A percentile compares a stretch with the other conserved stretches of the same genome.
Conservation (phyloP, 2,888 invertebrate species). For the Liposcelis brunnea region DNA sequence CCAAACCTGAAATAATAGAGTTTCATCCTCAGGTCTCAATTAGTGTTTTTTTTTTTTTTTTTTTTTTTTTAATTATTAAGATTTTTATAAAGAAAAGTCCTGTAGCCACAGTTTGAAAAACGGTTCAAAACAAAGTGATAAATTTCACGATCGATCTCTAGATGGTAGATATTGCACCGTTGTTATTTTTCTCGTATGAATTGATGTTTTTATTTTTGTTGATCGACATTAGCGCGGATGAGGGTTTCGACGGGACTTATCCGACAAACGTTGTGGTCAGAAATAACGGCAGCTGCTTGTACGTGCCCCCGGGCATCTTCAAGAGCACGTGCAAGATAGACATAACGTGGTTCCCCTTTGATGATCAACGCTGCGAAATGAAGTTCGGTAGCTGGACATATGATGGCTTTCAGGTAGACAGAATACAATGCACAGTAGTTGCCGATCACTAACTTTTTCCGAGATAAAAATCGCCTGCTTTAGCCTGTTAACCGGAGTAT, state of each 20-base stretch:
- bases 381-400: conserved; percentile 99
- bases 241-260: conserved; percentile 99
- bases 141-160: not conserved
- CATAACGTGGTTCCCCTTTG: conserved; percentile 99
- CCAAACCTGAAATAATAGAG: too few relatives aligned
- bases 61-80: too few relatives aligned
- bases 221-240: conserved; percentile 74
- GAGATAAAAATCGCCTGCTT: not conserved
- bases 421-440: not conserved
- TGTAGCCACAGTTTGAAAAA: conserved; percentile 8
- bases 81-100: not conserved
- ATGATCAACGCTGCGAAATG: conserved; percentile 99
- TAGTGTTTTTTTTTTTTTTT: too few relatives aligned
- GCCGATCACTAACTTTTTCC: not conserved
- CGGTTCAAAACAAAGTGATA: not conserved
- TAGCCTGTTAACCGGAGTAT: too few relatives aligned
- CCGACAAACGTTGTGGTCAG: conserved; percentile 99
- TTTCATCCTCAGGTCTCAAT: too few relatives aligned
- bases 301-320: conserved; percentile 99
- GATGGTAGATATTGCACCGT: conserved; percentile 3
- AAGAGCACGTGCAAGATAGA: conserved; percentile 99
- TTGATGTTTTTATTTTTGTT: conserved; percentile 10
- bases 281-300: conserved; percentile 95
- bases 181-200: conserved; percentile 1
- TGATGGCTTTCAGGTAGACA: conserved; percentile 83